Evolutionary conservation across 2,797 vertebrate species (phyloP).

Genomic region (Dendrocincla tyrannina): DNA sequence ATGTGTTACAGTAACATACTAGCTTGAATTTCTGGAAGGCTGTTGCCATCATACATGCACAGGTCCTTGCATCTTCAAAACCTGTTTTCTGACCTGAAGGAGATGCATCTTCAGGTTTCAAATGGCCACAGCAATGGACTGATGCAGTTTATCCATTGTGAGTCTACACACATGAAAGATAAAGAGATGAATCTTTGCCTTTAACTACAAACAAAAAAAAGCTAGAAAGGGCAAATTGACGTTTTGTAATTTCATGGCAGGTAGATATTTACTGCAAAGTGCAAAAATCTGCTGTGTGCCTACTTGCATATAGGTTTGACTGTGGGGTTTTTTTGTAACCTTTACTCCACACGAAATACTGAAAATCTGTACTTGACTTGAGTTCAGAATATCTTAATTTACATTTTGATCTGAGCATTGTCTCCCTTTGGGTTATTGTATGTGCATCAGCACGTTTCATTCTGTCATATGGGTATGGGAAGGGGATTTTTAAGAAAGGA

Average conservation of each 20-base stretch:
- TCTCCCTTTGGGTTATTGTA: not conserved
- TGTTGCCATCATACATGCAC: not conserved
- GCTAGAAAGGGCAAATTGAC: not conserved
- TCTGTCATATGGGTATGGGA: not conserved
- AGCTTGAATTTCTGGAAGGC: not conserved
- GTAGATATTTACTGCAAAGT: not conserved
- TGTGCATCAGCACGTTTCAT: not conserved
- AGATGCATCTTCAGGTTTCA: not conserved
- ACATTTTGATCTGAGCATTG: not conserved
- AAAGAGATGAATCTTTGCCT: not conserved
- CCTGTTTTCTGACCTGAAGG: not conserved
- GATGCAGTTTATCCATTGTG: not conserved
- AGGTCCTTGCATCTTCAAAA: not conserved
- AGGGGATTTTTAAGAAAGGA: not conserved
- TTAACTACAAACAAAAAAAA: not conserved
- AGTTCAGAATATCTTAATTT: not conserved
- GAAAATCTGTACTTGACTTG: not conserved
- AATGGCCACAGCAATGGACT: not conserved
- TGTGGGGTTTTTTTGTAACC: not conserved
- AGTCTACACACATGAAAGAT: not conserved
- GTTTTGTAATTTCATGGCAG: not conserved
- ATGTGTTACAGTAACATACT: not conserved
- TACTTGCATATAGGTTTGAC: not conserved
- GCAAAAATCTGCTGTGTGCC: not conserved
- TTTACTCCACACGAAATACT: not conserved